These are phyloP conservation scores for Lasioglossum morio DNA, from an alignment of 2,888 invertebrate genomes.

Conservation along the genomic window DNA sequence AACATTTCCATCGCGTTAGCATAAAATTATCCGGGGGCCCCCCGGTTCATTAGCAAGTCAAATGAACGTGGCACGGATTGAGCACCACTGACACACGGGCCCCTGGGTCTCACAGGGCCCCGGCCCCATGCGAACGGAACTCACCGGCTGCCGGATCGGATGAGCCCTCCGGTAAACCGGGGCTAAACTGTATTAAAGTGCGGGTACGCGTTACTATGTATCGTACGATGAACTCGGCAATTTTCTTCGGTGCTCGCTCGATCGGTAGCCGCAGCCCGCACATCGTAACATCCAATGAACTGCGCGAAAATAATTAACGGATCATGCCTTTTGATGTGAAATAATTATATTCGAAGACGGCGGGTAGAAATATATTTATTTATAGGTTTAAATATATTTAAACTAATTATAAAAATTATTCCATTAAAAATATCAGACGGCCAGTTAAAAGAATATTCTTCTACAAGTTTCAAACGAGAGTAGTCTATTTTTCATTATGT, in stretches of 20 bases:
- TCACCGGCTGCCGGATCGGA: constrained; percentile 34
- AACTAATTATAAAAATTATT: too few species aligned
- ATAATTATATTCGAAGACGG: too few species aligned
- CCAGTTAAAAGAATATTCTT: background rate
- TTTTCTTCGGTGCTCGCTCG: background rate
- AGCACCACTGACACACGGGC: constrained; percentile 65
- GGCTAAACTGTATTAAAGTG: constrained; percentile 73
- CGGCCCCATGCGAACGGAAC: constrained; percentile 36
- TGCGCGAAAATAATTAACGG: background rate
- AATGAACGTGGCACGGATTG: constrained; percentile 71
- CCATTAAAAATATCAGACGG: background rate
- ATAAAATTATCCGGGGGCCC: constrained; percentile 78
- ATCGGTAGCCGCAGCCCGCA: background rate
- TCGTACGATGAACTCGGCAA: background rate
- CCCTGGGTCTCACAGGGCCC: constrained; percentile 25
- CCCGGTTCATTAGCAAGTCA: constrained; percentile 81
- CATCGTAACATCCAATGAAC: background rate
- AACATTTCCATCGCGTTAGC: constrained; percentile 81
- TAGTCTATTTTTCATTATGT: background rate
- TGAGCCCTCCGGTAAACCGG: constrained; percentile 59
- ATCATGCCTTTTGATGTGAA: too few species aligned
- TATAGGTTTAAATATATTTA: too few species aligned
- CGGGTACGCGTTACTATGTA: constrained; percentile 41
- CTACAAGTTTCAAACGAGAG: background rate
- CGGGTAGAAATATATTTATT: too few species aligned